Percentiles rank a stretch among this genome's conserved stretches.
Evolutionary conservation across 2,113 vertebrate genomes (phyloP).

Genomic region (Carassius auratus): DNA sequence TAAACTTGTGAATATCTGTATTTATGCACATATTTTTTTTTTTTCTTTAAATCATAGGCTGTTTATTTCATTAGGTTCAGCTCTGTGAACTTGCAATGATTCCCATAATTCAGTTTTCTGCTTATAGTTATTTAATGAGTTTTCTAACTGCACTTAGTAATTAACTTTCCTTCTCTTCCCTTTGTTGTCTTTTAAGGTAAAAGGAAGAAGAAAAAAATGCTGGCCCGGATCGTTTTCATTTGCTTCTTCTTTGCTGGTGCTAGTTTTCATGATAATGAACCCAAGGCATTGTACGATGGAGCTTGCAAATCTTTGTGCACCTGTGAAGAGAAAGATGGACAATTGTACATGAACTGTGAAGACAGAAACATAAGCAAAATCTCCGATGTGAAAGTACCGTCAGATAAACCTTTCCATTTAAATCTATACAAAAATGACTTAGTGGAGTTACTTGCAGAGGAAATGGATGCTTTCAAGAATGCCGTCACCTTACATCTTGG

Average conservation of each 20-base stretch:
- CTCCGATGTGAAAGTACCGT: slow-evolving; percentile 87
- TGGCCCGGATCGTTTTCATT: slow-evolving; percentile 81
- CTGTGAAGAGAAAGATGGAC: slow-evolving; percentile 90
- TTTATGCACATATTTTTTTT: neutral
- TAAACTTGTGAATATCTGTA: neutral
- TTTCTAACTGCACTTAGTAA: slow-evolving; percentile 18
- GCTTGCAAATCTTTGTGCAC: slow-evolving; percentile 87
- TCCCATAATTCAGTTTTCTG: neutral
- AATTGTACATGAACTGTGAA: slow-evolving; percentile 89
- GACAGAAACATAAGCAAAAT: slow-evolving; percentile 86
- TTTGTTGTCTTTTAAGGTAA: slow-evolving; percentile 59
- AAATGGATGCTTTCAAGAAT: slow-evolving; percentile 86
- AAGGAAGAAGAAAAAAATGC: slow-evolving; percentile 80
- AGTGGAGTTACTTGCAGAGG: slow-evolving; percentile 82
- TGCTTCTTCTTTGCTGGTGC: slow-evolving; percentile 74
- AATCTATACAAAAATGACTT: slow-evolving; percentile 92
- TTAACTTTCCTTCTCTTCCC: slow-evolving; percentile 21
- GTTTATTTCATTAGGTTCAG: neutral
- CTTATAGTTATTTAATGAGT: neutral
- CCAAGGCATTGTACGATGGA: slow-evolving; percentile 67
- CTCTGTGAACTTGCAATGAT: neutral
- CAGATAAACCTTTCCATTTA: slow-evolving; percentile 88
- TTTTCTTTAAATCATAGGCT: neutral
- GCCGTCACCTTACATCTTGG: slow-evolving; percentile 93
- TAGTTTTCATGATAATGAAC: slow-evolving; percentile 74